Percentiles rank a stretch among this genome's conserved stretches.
phyloP scores from a whole-genome alignment of 2,113 vertebrate species.

The Daboia siamensis region DNA sequence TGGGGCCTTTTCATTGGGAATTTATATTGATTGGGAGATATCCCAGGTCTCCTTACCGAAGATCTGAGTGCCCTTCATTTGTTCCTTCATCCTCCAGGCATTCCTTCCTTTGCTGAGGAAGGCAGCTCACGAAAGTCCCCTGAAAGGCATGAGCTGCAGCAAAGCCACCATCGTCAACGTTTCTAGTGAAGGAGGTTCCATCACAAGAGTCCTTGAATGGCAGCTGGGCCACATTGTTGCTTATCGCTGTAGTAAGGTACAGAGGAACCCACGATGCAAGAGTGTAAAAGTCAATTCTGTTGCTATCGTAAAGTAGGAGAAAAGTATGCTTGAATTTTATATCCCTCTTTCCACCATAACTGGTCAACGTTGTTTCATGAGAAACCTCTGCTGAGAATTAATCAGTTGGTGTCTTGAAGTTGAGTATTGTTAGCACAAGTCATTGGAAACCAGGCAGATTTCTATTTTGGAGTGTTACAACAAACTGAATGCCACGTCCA shows the following conservation, averaged over 20 bases:
- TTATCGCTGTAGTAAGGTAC: constrained; percentile 24
- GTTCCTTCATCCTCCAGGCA: not conserved
- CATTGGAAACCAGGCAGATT: not conserved
- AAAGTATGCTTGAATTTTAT: no score
- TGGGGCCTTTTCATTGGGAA: not conserved
- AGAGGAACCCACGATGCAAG: not conserved
- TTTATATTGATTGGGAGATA: no score
- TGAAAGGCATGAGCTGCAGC: constrained; percentile 10
- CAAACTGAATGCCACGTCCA: no score
- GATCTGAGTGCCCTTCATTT: not conserved
- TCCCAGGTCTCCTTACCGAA: not conserved
- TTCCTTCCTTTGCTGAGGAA: constrained; percentile 20
- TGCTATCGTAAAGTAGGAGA: no score
- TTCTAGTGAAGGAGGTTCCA: not conserved
- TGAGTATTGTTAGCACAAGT: not conserved
- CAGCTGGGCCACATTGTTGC: rapidly evolving
- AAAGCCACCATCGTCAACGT: constrained; percentile 3
- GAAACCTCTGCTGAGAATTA: not conserved
- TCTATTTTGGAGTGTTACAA: no score
- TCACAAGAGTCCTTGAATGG: not conserved
- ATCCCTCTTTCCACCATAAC: not conserved
- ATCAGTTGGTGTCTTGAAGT: not conserved
- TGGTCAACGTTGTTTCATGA: not conserved
- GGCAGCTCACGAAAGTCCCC: not conserved
- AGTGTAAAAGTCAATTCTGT: no score